Evolutionary conservation across 2,797 vertebrate genomes (phyloP), one percentile per base, ranked within the genome.

Genomic region (Cyprinella venusta): DNA sequence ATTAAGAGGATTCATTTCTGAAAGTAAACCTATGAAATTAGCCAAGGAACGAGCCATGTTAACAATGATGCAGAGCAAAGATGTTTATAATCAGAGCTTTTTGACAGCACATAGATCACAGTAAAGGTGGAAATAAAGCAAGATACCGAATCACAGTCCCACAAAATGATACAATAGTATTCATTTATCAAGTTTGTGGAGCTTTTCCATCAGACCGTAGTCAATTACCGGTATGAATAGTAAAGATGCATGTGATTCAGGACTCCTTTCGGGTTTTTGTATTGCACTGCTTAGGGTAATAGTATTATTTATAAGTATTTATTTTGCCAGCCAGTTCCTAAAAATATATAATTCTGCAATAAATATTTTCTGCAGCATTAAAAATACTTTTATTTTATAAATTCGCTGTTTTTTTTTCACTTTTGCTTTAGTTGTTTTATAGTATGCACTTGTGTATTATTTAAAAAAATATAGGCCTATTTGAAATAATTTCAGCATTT

Each of bases 1-100:
- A 96, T 96, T 95, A 96, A 96, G 95, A 95, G 94, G 93, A 95
- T 96, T 96, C 95, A 95, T 96, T 96, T 95, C 94, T 94, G 95
- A 95, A 95, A 95, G 95, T 95, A 96, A 96, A 96, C 95, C 95
- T 96, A 95, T 95, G 95, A 96, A 96, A 96, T 96, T 96, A 96
- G 95, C 94, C 95, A 94, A 93, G 86, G 94, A 94, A 96, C 93
- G 94, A 95, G 93, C 93, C 93, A 95, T 94, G 94, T 95, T 95
- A 95, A 94, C 94, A 96, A 88, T 74, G 74, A 85, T 80, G 83
- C 75, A 81, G 78, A 76, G 72, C 59, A 86, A 81, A 87, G 86
- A 85, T 86, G 83, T 87, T 88, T 83, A 87, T 84, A 88, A 89
- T 88, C 84, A 80, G 76, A 79, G 81, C 69, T 65, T 40, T 85